Evolutionary conservation across 2,888 invertebrate genomes (phyloP).

Genomic region (Phalera bucephala): DNA sequence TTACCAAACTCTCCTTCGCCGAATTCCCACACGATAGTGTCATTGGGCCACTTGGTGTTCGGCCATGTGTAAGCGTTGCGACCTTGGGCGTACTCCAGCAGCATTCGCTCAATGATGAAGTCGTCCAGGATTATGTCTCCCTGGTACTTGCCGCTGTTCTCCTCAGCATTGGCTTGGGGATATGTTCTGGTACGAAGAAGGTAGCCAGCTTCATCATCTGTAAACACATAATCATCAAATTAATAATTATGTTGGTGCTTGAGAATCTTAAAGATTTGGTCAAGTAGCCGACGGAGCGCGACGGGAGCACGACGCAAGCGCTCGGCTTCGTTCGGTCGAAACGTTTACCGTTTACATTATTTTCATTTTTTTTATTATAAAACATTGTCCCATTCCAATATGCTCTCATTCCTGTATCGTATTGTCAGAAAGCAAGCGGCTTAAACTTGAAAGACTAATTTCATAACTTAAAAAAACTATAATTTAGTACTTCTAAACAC

Average conservation of each 20-base stretch:
- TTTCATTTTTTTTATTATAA: too few species aligned
- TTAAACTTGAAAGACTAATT: too few species aligned
- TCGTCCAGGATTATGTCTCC: slow-evolving; percentile 56
- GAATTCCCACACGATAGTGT: slow-evolving; percentile 44
- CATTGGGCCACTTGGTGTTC: slow-evolving; percentile 44
- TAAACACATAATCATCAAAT: slow-evolving; percentile 2
- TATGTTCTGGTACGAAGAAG: background rate
- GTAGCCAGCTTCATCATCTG: background rate
- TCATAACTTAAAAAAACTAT: too few species aligned
- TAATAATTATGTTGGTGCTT: background rate
- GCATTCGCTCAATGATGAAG: slow-evolving; percentile 37
- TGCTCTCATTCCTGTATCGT: too few species aligned
- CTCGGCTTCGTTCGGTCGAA: too few species aligned
- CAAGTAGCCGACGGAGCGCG: too few species aligned
- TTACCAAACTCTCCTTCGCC: slow-evolving; percentile 37
- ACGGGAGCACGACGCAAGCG: too few species aligned
- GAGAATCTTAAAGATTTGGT: background rate
- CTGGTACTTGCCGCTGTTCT: slow-evolving; percentile 55
- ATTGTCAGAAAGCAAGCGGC: too few species aligned
- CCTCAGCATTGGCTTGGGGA: slow-evolving; percentile 35
- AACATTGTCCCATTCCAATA: too few species aligned
- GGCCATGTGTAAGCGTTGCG: slow-evolving; percentile 48
- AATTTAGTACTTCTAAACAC: too few species aligned
- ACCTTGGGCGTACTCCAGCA: slow-evolving; percentile 37
- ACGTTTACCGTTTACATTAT: too few species aligned